phyloP scores from a whole-genome alignment of 2,113 vertebrate genomes.

The Lipotes vexillifer region DNA sequence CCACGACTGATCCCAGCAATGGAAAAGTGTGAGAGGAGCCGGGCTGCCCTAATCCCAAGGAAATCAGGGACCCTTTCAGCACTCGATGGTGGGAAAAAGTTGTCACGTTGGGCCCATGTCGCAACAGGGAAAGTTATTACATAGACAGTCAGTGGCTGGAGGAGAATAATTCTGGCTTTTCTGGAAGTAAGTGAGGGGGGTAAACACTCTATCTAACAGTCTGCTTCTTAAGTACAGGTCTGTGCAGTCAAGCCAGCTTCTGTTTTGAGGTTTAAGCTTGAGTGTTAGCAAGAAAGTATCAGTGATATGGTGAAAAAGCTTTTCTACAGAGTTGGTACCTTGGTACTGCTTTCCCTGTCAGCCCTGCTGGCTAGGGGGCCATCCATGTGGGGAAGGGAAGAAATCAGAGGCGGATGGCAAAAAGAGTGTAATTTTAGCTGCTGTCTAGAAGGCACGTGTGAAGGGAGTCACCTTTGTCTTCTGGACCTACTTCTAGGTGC shows the following conservation, averaged over 20 bases:
- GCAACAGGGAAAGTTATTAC: not conserved
- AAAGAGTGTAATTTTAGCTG: not conserved
- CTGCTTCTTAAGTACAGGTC: not conserved
- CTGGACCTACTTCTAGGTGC: slow-evolving; percentile 78
- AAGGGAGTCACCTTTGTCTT: slow-evolving; percentile 50
- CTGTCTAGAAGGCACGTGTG: not conserved
- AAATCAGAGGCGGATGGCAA: not conserved
- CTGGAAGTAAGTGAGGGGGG: not conserved
- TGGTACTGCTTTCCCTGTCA: not conserved
- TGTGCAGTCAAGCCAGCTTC: not conserved
- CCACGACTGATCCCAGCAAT: not conserved
- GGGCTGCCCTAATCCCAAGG: not conserved
- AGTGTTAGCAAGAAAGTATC: not conserved
- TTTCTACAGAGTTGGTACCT: not conserved
- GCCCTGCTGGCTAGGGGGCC: not conserved
- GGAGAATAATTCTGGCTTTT: not conserved
- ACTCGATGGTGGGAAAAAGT: not conserved
- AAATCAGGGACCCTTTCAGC: not conserved
- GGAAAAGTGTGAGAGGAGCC: not conserved
- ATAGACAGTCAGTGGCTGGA: not conserved
- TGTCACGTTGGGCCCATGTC: not conserved
- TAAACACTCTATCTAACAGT: not conserved
- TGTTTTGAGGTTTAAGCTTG: not conserved
- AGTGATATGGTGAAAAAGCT: not conserved
- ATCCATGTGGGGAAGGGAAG: not conserved